These are phyloP conservation scores for Dysmachus trigonus DNA, from an alignment of 2,888 invertebrate genomes.

Conservation along the genomic window DNA sequence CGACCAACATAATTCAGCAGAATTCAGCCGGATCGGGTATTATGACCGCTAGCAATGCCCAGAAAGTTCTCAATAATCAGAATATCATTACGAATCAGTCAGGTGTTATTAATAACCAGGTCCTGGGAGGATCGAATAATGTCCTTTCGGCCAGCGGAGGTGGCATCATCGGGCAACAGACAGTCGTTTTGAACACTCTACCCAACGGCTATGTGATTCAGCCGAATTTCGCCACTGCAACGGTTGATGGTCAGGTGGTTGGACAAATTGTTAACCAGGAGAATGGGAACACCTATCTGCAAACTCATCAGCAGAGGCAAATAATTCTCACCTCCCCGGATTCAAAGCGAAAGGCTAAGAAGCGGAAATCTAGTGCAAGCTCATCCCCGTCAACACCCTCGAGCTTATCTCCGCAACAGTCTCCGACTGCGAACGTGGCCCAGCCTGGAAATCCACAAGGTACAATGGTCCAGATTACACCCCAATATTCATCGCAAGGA, in stretches of 20 bases:
- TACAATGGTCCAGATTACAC: conserved; percentile 62
- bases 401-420: conserved; percentile 61
- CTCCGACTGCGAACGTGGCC: conserved; percentile 66
- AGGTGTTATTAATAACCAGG: conserved; percentile 44
- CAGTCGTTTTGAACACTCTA: conserved; percentile 82
- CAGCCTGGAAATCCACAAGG: conserved; percentile 65
- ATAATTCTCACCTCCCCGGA: conserved; percentile 73
- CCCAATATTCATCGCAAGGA: conserved; percentile 76
- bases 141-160: conserved; percentile 52
- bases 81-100: conserved; percentile 45
- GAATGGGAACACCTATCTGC: conserved; percentile 53
- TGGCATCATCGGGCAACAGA: conserved; percentile 74
- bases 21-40: conserved; percentile 46
- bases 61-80: conserved; percentile 52
- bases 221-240: conserved; percentile 73
- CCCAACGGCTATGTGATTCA: conserved; percentile 82
- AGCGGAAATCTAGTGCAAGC: conserved; percentile 70
- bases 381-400: conserved; percentile 58
- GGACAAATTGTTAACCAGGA: conserved; percentile 71
- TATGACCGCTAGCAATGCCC: conserved; percentile 51
- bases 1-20: conserved; percentile 46
- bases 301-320: conserved; percentile 55
- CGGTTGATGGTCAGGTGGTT: conserved; percentile 76
- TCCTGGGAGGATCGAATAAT: neutral
- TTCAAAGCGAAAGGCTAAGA: conserved; percentile 75